phyloP scores from a whole-genome alignment of 2,888 invertebrate species.

The Psylliodes chrysocephalus region DNA sequence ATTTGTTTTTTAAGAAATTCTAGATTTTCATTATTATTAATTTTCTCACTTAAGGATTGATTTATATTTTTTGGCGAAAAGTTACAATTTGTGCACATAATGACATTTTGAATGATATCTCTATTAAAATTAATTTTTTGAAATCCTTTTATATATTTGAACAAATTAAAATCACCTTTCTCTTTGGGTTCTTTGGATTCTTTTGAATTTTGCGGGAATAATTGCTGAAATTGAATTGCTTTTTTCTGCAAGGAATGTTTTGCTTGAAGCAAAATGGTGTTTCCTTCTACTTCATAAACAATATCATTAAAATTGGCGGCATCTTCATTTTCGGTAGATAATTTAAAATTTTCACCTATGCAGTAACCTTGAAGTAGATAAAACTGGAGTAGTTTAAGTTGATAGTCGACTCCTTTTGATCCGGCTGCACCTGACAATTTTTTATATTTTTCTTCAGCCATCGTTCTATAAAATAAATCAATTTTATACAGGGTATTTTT shows the following conservation, averaged over 20 bases:
- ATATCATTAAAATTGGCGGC: conserved; percentile 13
- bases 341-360: not conserved
- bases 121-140: not conserved
- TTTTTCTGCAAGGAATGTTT: not conserved
- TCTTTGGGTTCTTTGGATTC: too few species aligned
- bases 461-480: too few species aligned
- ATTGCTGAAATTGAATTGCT: not conserved
- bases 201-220: not conserved
- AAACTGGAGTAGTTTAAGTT: conserved; percentile 7
- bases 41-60: not conserved
- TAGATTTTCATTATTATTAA: not conserved
- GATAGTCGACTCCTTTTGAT: not conserved
- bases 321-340: conserved; percentile 8
- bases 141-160: conserved; percentile 1
- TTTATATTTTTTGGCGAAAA: not conserved
- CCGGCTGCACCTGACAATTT: conserved; percentile 8
- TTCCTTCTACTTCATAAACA: not conserved
- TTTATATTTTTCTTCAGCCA: not conserved
- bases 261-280: not conserved
- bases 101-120: not conserved
- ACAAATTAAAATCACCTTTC: conserved; percentile 7
- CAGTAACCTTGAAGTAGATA: not conserved
- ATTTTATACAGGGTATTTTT: too few species aligned
- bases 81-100: conserved; percentile 2
- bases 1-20: not conserved